Conservation (phyloP, 2,797 vertebrate genomes). For the Smutsia gigantea region DNA sequence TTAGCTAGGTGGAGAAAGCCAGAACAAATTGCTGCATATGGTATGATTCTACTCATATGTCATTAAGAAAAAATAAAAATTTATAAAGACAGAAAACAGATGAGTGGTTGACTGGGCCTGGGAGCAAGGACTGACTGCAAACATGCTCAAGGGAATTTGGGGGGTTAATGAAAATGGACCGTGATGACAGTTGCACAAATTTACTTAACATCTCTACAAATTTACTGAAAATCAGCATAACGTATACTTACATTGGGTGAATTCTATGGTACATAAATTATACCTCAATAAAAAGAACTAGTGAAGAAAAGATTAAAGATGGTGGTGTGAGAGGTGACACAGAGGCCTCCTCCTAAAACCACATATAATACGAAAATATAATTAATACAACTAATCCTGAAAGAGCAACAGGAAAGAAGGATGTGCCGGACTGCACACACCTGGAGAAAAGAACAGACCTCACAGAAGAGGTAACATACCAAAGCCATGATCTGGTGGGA, state of each 20-base stretch:
- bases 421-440: too few relatives aligned
- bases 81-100: constrained; percentile 17
- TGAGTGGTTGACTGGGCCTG: not conserved
- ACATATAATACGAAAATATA: too few relatives aligned
- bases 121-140: not conserved
- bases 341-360: too few relatives aligned
- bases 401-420: too few relatives aligned
- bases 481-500: too few relatives aligned
- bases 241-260: not conserved
- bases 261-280: not conserved
- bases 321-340: too few relatives aligned
- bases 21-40: not conserved
- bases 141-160: not conserved
- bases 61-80: constrained; percentile 20
- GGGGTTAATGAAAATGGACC: not conserved
- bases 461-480: too few relatives aligned
- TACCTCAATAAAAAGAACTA: constrained; percentile 7
- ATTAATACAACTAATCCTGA: too few relatives aligned
- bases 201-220: not conserved
- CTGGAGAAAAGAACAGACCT: too few relatives aligned
- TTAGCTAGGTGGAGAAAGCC: not conserved
- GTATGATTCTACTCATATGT: not conserved
- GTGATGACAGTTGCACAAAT: not conserved
- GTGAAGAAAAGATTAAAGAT: too few relatives aligned
- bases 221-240: not conserved